These are phyloP conservation scores for Lycophotia porphyrea DNA, from an alignment of 2,888 invertebrate genomes.

Conservation along the genomic window DNA sequence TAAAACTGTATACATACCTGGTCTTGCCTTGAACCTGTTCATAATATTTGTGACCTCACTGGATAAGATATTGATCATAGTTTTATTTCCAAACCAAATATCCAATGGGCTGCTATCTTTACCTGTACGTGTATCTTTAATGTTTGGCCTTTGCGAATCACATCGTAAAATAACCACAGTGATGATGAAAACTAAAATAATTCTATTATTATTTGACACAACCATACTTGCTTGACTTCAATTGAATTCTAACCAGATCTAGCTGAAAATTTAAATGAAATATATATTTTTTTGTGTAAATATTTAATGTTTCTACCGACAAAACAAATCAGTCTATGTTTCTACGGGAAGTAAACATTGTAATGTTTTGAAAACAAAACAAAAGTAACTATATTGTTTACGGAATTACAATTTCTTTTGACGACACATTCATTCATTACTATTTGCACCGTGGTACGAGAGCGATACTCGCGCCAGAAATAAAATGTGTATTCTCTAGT, in stretches of 20 bases:
- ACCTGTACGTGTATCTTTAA: background rate
- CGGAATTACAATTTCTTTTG: background rate
- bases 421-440: background rate
- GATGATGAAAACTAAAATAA: constrained; percentile 4
- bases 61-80: background rate
- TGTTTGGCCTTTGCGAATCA: background rate
- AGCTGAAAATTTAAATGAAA: background rate
- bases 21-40: background rate
- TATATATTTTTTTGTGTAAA: constrained; percentile 20
- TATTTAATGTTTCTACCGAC: constrained; percentile 13
- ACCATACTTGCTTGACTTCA: constrained; percentile 2
- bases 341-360: constrained; percentile 19
- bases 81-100: constrained; percentile 27
- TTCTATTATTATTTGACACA: background rate
- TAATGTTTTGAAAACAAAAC: constrained; percentile 32
- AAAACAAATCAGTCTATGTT: background rate
- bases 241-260: background rate
- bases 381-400: background rate
- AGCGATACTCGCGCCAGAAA: background rate
- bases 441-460: background rate
- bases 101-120: background rate
- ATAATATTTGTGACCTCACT: constrained; percentile 1
- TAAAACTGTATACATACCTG: constrained; percentile 1
- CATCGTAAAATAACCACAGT: background rate
- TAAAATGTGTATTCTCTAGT: background rate